Base-by-base conservation (phyloP, 1,140 invertebrate genomes). In the Araneus ventricosus region DNA sequence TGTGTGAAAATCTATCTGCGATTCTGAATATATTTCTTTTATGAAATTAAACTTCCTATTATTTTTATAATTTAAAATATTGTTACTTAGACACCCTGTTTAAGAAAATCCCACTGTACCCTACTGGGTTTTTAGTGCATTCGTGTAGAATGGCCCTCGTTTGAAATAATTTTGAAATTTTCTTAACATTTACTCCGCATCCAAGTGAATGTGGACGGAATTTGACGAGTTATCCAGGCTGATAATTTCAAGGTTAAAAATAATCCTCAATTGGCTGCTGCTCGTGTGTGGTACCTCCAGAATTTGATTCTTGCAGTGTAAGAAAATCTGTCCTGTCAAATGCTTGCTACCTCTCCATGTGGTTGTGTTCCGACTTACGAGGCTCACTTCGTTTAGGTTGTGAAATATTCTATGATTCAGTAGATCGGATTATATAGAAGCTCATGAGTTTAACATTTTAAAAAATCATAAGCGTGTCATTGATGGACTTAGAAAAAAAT, bases 291-390 rank as follows among this genome's bases (percentile, higher is more conserved):
- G 17, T 17, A 5, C 22, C 22, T 75, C 22, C 34, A 34, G 34
- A 75, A 75, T 75, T 75, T 4, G 34, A 75, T 75, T 75, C 70
- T 75, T 75, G 70, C 70, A 75, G 20, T 75, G 70, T 75, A 75
- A 75, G 70, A 37, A 75, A 34, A 14, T 75, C 17, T 37, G 30
- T 4, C 70, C 70, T 34, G 27, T 75, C 37, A 5, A 34, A 37
- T 75, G 70, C 70, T 75, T 75, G 70, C 70, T 75, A 75, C 70
- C 30, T 75, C 30, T 75, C 37, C 70, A 37, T 75, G 70, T 75
- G 30, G 70, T 75, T 75, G 70, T 75, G 34, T 75, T 75, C 30
- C 37, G 70, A 75, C 59, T 63, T 22, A 63, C 2, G 70, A 75
- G 70, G 70, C 70, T 75, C 70, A 75, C 70, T 75, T 75, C 37